Evolutionary conservation across 2,888 invertebrate genomes (phyloP).

Genomic region (Ophion ellenae): DNA sequence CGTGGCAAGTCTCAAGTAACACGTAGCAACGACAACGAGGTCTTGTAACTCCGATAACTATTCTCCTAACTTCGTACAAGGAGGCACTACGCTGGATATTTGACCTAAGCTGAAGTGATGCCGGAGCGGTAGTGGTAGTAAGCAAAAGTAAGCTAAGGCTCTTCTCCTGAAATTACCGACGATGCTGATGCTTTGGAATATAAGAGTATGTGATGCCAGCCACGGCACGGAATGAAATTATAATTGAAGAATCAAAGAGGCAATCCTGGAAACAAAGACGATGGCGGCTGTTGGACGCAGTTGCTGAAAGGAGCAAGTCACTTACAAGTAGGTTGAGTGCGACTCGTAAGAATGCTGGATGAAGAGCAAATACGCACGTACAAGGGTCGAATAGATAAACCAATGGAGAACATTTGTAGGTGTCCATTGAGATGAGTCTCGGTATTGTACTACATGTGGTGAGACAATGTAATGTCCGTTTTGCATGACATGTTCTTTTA

Average conservation of each 20-base stretch:
- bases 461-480: background rate
- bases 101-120: slow-evolving; percentile 22
- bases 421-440: background rate
- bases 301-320: background rate
- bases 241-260: slow-evolving; percentile 6
- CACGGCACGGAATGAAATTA: background rate
- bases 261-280: background rate
- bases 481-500: background rate
- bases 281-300: background rate
- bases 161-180: slow-evolving; percentile 3
- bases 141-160: background rate
- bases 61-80: slow-evolving; percentile 44
- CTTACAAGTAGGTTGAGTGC: background rate
- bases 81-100: slow-evolving; percentile 34
- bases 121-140: slow-evolving; percentile 8
- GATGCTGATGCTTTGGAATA: slow-evolving; percentile 10
- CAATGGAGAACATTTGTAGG: background rate
- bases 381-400: background rate
- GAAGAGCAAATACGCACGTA: background rate
- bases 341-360: background rate
- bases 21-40: slow-evolving; percentile 28
- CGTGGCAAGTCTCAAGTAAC: slow-evolving; percentile 17
- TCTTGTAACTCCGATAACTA: slow-evolving; percentile 54
- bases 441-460: background rate
- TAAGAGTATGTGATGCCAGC: background rate